Conservation (phyloP, 2,888 invertebrate species). For the Entomobrya multifasciata region DNA sequence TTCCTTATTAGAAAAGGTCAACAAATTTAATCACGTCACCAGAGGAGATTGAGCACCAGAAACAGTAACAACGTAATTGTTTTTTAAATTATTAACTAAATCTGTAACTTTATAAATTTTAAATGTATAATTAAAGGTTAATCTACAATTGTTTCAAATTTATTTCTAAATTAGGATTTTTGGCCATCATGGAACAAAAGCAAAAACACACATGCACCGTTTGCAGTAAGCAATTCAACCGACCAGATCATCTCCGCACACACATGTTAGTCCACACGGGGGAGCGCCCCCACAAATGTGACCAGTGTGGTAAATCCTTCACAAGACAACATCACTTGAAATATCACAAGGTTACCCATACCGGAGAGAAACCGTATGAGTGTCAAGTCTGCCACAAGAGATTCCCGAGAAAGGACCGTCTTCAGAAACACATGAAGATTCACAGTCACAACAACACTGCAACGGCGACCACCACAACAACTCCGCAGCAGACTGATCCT, state of each 20-base stretch:
- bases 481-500: background rate
- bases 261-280: conserved; percentile 26
- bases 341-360: conserved; percentile 37
- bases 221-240: conserved; percentile 26
- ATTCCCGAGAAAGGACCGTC: conserved; percentile 24
- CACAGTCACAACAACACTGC: background rate
- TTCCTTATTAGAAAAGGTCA: no score
- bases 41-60: no score
- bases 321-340: conserved; percentile 12
- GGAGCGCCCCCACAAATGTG: conserved; percentile 25
- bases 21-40: no score
- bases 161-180: background rate
- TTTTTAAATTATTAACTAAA: background rate
- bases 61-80: no score
- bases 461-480: background rate
- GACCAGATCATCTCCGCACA: background rate
- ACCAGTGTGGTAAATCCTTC: conserved; percentile 6
- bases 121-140: background rate
- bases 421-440: conserved; percentile 32
- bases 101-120: no score
- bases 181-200: background rate
- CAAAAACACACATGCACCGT: conserved; percentile 25
- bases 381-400: conserved; percentile 32
- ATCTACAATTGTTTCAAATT: background rate
- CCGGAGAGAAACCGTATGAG: conserved; percentile 28